Base-by-base conservation (phyloP, 1,140 invertebrate species). In the Pentalonia nigronervosa region DNA sequence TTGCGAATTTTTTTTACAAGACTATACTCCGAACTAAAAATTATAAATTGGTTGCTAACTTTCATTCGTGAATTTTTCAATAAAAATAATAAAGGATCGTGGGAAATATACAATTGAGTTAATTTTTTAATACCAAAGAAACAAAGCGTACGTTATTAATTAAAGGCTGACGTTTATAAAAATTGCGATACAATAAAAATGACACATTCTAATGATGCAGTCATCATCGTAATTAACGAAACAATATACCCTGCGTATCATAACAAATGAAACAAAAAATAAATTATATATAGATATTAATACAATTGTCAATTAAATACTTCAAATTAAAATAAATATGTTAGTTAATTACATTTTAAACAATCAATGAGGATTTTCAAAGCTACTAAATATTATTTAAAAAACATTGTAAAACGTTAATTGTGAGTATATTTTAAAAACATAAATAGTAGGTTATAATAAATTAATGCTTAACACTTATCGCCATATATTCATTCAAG, bases 71-170 rank as follows among this genome's bases (percentile, higher is more conserved):
- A 76, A 76, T 76, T 76, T 2, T 0, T n/a, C 30, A n/a, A 76
- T 76, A 76, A 36, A 36, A 84, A 84, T 84, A 90, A 60, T 45
- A 67, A 90, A 90, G 45, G 30, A 76, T 23, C 90, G 90, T 91
- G 90, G 45, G 90, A 91, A 91, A 47, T 41, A 90, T 25, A 90
- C 53, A 91, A 45, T 41, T 36, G 36, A 91, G 6, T 45, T 23
- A 48, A 91, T 25, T 30, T 8, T 76, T 91, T 67, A 91, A 90
- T 90, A 67, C 56, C 25, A n/a, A 91, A 34, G 9, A n/a, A 91
- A 91, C 25, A n/a, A 91, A 76, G 23, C 11, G 90, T 11, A 91
- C 45, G n/a, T 36, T 45, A 76, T 91, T 91, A 91, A 91, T 91
- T 91, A 34, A 91, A 34, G 14, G 56, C 45, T 67, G 41, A 45